phyloP scores from a whole-genome alignment of 2,113 vertebrate species.

The Platichthys flesus region DNA sequence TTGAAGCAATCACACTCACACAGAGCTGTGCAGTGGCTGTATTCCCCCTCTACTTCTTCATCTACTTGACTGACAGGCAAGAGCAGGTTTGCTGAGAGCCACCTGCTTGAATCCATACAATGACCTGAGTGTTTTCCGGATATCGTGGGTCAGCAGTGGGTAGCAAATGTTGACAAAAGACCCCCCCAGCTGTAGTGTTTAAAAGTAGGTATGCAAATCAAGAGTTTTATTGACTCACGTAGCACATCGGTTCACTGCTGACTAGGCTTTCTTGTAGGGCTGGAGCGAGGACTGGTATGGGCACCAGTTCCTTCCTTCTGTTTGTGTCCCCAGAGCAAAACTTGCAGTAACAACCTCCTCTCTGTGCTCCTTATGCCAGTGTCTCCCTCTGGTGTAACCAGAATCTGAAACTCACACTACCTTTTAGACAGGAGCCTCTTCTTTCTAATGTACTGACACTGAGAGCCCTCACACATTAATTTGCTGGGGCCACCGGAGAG shows the following conservation, averaged over 20 bases:
- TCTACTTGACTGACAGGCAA: slow-evolving; percentile 55
- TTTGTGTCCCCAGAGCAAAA: slow-evolving; percentile 30
- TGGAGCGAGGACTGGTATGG: slow-evolving; percentile 18
- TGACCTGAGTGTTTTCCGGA: slow-evolving; percentile 40
- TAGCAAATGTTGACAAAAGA: slow-evolving; percentile 27
- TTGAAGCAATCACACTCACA: slow-evolving; percentile 35
- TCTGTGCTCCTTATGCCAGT: slow-evolving; percentile 38
- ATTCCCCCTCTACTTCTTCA: slow-evolving; percentile 23
- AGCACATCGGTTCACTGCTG: slow-evolving; percentile 16
- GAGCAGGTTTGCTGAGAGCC: slow-evolving; percentile 66
- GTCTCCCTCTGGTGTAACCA: slow-evolving; percentile 61
- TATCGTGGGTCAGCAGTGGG: slow-evolving; percentile 18
- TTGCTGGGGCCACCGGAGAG: slow-evolving; percentile 70
- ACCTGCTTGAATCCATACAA: slow-evolving; percentile 65
- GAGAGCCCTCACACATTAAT: slow-evolving; percentile 65
- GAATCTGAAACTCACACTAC: slow-evolving; percentile 65
- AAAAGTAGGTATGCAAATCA: slow-evolving; percentile 26
- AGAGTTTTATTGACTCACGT: neutral
- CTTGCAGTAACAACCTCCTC: slow-evolving; percentile 41
- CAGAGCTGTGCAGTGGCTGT: slow-evolving; percentile 14
- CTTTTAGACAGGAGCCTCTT: slow-evolving; percentile 54
- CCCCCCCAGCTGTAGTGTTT: slow-evolving; percentile 15
- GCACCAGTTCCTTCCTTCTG: slow-evolving; percentile 20
- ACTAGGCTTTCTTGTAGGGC: slow-evolving; percentile 12
- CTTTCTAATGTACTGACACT: slow-evolving; percentile 49